These are phyloP conservation scores for Molossus alvarezi DNA, from an alignment of 2,797 vertebrate genomes.

Conservation along the genomic window DNA sequence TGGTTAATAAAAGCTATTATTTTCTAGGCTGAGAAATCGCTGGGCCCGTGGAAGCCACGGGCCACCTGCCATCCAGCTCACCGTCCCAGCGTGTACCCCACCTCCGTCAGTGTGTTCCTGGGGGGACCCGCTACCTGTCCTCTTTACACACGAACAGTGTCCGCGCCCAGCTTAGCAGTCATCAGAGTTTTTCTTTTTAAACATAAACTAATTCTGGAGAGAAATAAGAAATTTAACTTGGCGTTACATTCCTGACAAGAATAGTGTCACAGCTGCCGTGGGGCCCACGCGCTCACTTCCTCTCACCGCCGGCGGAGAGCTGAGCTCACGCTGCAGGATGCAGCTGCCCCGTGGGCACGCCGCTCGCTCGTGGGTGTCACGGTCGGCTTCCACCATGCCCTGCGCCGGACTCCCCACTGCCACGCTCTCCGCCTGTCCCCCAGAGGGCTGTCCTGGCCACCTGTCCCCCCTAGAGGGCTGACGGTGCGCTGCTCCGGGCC, in stretches of 20 bases:
- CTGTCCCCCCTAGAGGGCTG: too few relatives aligned
- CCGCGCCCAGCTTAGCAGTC: background rate
- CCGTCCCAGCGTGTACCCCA: too few relatives aligned
- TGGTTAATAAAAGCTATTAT: constrained; percentile 13
- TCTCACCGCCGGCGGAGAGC: rapidly evolving
- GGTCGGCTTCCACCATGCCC: background rate
- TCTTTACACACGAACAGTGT: background rate
- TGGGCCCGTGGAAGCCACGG: background rate
- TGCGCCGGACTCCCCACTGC: rapidly evolving
- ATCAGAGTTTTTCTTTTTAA: background rate
- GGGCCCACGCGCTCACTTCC: background rate
- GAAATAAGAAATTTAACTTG: background rate
- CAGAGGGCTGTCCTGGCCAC: too few relatives aligned
- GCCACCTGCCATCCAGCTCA: background rate
- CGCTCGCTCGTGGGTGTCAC: rapidly evolving
- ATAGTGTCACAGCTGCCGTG: background rate
- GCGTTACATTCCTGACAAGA: background rate
- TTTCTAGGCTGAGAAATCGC: background rate
- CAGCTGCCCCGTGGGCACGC: background rate
- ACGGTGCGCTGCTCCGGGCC: rapidly evolving
- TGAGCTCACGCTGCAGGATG: rapidly evolving
- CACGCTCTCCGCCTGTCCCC: too few relatives aligned
- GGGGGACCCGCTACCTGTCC: too few relatives aligned
- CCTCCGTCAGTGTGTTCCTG: too few relatives aligned
- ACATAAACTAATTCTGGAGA: background rate